Conservation (phyloP, 2,888 invertebrate species). For the Abscondita cerata region DNA sequence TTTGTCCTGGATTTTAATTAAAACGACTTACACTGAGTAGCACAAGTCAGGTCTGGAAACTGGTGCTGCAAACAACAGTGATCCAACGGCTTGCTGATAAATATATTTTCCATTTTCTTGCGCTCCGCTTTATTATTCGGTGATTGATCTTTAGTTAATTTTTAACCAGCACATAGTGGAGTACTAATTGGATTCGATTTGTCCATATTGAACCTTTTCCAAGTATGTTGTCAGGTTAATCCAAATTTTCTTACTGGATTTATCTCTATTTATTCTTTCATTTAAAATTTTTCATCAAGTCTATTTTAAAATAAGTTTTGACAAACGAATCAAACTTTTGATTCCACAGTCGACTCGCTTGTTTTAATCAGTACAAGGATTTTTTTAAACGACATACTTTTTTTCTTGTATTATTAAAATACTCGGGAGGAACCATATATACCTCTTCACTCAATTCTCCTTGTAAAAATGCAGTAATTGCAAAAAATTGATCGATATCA, state of each 20-base stretch:
- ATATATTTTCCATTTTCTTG: too few relatives aligned
- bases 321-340: background rate
- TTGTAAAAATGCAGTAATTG: background rate
- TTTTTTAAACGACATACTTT: background rate
- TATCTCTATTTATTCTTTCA: background rate
- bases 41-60: constrained; percentile 2
- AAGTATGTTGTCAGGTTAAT: too few relatives aligned
- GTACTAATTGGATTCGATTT: background rate
- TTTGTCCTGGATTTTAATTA: background rate
- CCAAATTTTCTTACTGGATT: background rate
- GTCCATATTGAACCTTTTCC: background rate
- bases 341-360: background rate
- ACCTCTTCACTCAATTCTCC: background rate
- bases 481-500: background rate
- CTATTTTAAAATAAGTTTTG: too few relatives aligned
- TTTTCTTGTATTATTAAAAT: background rate
- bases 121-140: too few relatives aligned
- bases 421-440: too few relatives aligned
- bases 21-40: background rate
- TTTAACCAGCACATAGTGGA: background rate
- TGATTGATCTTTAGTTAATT: background rate
- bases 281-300: background rate
- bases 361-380: background rate
- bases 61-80: background rate
- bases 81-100: too few relatives aligned